Conservation (phyloP, 2,113 vertebrate species). For the Gopherus evgoodei region DNA sequence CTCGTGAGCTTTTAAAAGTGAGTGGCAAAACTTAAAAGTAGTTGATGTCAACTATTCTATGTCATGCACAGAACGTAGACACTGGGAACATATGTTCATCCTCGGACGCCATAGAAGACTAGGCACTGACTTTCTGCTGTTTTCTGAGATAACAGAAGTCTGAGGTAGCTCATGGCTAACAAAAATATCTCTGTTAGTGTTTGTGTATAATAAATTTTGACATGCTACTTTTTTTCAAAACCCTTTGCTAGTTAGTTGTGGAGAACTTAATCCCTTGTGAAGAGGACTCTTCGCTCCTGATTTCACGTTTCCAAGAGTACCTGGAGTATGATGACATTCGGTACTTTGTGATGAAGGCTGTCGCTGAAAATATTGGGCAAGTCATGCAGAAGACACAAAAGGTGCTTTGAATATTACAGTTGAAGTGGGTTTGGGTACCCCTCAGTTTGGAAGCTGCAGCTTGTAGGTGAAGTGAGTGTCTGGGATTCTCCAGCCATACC, state of each 20-base stretch:
- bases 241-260: conserved; percentile 81
- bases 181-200: background rate
- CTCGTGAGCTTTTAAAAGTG: conserved; percentile 85
- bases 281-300: conserved; percentile 82
- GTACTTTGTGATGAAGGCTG: conserved; percentile 87
- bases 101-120: background rate
- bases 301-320: conserved; percentile 90
- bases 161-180: background rate
- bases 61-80: accelerated
- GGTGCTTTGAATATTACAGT: conserved; percentile 62
- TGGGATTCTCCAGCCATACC: no score
- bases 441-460: accelerated
- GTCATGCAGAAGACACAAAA: conserved; percentile 84
- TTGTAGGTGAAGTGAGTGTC: accelerated
- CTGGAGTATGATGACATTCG: conserved; percentile 90
- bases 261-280: conserved; percentile 79
- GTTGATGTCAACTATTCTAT: accelerated
- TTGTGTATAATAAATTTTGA: background rate
- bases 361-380: conserved; percentile 69
- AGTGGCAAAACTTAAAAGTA: background rate
- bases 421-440: background rate
- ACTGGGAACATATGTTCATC: background rate
- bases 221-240: background rate
- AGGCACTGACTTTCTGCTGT: background rate
- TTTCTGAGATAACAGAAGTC: background rate